Conservation (phyloP, 2,797 vertebrate genomes). For the Gallirallus australis region DNA sequence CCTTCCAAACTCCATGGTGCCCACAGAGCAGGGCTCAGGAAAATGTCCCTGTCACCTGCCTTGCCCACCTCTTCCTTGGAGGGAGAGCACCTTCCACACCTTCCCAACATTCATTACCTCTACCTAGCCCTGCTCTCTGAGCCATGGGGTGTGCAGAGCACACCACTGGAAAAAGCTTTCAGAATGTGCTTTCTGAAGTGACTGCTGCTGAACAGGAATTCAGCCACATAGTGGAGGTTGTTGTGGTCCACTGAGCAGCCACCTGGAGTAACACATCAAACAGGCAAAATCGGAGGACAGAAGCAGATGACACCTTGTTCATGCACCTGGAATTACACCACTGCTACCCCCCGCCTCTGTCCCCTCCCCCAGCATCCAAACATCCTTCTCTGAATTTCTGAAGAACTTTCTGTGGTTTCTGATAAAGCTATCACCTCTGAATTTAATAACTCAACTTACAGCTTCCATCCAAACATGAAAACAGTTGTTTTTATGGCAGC, state of each 20-base stretch:
- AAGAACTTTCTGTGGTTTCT: not conserved
- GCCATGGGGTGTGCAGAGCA: rapidly evolving
- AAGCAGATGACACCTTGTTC: not conserved
- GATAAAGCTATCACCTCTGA: not conserved
- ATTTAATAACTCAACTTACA: not conserved
- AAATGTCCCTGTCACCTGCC: not conserved
- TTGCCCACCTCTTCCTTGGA: not conserved
- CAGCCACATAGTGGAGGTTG: not conserved
- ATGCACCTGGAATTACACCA: not conserved
- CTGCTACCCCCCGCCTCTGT: too few relatives aligned
- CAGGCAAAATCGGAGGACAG: not conserved
- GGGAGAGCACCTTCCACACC: not conserved
- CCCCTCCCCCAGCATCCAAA: not conserved
- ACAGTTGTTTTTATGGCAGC: not conserved
- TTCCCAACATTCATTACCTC: not conserved
- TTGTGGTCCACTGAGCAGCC: not conserved
- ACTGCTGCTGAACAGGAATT: not conserved
- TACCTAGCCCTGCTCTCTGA: not conserved
- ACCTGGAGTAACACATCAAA: not conserved
- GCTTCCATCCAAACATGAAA: not conserved
- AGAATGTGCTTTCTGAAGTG: not conserved
- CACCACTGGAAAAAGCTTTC: not conserved
- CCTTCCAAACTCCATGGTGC: not conserved
- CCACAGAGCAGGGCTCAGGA: not conserved
- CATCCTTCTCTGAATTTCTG: not conserved